These are phyloP conservation scores for Eupeodes latifasciatus DNA, from an alignment of 2,888 invertebrate genomes.

Conservation along the genomic window DNA sequence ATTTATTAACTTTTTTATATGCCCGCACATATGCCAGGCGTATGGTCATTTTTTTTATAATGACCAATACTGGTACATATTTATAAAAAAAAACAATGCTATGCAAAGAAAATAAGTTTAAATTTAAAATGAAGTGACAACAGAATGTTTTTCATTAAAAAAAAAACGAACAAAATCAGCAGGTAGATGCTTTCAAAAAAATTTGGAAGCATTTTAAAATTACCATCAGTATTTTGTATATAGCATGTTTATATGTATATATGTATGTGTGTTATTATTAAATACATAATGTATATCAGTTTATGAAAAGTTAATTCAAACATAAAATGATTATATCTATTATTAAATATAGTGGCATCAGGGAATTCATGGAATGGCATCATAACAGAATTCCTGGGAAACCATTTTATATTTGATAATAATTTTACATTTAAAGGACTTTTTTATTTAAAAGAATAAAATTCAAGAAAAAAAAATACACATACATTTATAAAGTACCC, in stretches of 20 bases:
- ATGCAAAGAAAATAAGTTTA: not conserved
- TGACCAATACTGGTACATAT: not conserved
- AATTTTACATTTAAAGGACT: not conserved
- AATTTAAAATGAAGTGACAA: not conserved
- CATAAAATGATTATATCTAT: not conserved
- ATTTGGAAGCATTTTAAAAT: too few species aligned
- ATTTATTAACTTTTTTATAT: not conserved
- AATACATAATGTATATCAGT: too few species aligned
- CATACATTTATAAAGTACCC: not conserved
- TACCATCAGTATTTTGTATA: too few species aligned
- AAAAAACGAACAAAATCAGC: too few species aligned
- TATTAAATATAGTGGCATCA: not conserved
- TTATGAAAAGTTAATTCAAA: not conserved
- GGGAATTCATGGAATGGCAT: not conserved
- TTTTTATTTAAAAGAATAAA: not conserved
- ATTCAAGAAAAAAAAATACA: not conserved
- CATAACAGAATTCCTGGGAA: not conserved
- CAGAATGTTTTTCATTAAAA: not conserved
- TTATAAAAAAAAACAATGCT: not conserved
- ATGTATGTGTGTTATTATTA: too few species aligned
- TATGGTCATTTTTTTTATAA: not conserved
- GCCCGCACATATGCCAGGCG: too few species aligned
- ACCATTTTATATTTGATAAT: not conserved
- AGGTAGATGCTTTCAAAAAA: too few species aligned
- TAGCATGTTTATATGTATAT: too few species aligned